Evolutionary conservation across 2,888 invertebrate species (phyloP), one percentile per base, ranked within the genome.

Genomic region (Caprella mutica): DNA sequence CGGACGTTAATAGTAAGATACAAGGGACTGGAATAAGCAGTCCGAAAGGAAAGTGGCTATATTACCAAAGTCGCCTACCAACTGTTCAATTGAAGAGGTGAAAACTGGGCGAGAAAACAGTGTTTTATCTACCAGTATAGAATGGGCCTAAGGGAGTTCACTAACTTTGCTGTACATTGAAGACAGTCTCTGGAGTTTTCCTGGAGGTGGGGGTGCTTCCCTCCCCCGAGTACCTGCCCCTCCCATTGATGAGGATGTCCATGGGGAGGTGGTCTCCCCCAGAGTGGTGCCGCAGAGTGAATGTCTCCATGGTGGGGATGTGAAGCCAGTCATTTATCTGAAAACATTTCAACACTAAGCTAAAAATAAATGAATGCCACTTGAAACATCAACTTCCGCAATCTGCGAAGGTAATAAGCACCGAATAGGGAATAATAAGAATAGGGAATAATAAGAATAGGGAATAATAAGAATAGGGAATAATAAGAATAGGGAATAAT

Each of bases 181-280:
- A 46, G 8, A 30, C 46, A 17, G 46, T 30, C n/a, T 19, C 5
- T 6, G 46, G 24, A 4, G 46, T 30, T 21, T 29, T 46, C 29
- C 46, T 27, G 14, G 46, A 46, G 46, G 27, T 30, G 5, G 46
- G 46, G n/a, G 46, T 46, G 19, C 46, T 46, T 8, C 33, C 33
- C 9, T 14, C 33, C 33, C 33, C 59, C 55, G 42, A 35, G 26
- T 44, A 48, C 3, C 58, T 53, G 6, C 89, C 90, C 5, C 81
- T 76, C 4, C 91, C 92, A 69, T 92, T 92, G 58, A 92, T 79
- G 12, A 92, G 76, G 33, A 92, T 74, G 12, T 84, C 84, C 0
- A 82, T 78, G 0, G 91, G 86, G 68, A 88, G 89, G 71, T 90
- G 91, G 68, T 85, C 81, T 0, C 86, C 88, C n/a, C 77, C 76